A percentile compares a stretch with the other conserved stretches of the same genome.
Evolutionary conservation across 2,113 vertebrate species (phyloP).

Genomic region (Dolichallabes microphthalmus): DNA sequence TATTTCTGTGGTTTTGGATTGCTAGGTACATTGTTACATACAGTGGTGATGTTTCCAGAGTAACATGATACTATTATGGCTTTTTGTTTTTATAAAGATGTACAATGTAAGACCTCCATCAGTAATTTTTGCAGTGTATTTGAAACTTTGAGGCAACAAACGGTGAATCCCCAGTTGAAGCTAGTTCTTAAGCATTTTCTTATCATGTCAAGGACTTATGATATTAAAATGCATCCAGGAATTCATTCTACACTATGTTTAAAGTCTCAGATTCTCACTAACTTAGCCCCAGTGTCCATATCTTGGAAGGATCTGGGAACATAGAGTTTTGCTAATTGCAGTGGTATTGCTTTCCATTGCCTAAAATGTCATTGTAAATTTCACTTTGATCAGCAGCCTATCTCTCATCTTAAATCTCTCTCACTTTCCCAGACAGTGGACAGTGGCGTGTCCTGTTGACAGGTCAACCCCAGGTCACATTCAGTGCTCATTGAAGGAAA

Average conservation of each 20-base stretch:
- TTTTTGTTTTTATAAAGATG: neutral
- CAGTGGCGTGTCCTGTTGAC: constrained; percentile 62
- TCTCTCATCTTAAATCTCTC: constrained; percentile 25
- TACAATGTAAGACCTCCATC: neutral
- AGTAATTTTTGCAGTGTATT: neutral
- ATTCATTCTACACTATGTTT: neutral
- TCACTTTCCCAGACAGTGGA: constrained; percentile 52
- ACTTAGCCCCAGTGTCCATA: neutral
- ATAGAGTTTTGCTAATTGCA: neutral
- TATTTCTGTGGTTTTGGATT: neutral
- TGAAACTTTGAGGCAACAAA: neutral
- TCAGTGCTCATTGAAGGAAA: constrained; percentile 74
- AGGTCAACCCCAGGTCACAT: constrained; percentile 61
- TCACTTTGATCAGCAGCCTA: constrained; percentile 17
- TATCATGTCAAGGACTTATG: neutral
- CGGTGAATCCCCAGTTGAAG: neutral
- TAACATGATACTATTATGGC: neutral
- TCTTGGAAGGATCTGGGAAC: constrained; percentile 14
- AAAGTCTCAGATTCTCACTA: neutral
- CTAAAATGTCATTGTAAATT: constrained; percentile 26
- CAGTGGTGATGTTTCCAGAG: neutral
- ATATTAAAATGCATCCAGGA: neutral
- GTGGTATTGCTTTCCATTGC: constrained; percentile 10
- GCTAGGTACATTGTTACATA: neutral
- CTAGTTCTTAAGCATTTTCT: neutral